Percentiles rank a stretch among this genome's conserved stretches.
Conservation (phyloP, 2,797 vertebrate species). For the Characodon lateralis region DNA sequence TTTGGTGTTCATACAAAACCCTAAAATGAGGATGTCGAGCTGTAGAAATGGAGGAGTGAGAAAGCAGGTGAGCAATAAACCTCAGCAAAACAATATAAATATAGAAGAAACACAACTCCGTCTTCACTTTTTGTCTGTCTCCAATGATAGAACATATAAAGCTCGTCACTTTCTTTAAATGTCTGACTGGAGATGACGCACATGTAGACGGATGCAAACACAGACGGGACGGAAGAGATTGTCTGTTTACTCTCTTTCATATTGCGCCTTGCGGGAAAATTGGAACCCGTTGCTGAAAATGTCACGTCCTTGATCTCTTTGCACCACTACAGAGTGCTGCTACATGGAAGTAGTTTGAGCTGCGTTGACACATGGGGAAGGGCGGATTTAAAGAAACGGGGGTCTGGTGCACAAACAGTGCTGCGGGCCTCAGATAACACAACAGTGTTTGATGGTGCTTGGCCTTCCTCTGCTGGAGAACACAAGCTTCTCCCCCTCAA, state of each 20-base stretch:
- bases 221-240: constrained; percentile 46
- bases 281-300: constrained; percentile 63
- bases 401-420: constrained; percentile 65
- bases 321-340: constrained; percentile 57
- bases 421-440: constrained; percentile 77
- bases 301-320: constrained; percentile 76
- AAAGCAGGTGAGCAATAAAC: constrained; percentile 22
- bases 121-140: constrained; percentile 30
- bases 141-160: constrained; percentile 46
- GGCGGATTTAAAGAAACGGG: constrained; percentile 57
- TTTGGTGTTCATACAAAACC: constrained; percentile 32
- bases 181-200: constrained; percentile 46
- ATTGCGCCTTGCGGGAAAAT: constrained; percentile 54
- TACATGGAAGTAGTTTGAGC: constrained; percentile 55
- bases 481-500: constrained; percentile 54
- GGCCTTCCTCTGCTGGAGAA: constrained; percentile 61
- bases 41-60: constrained; percentile 5
- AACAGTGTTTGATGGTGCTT: constrained; percentile 74
- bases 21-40: constrained; percentile 24
- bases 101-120: constrained; percentile 41
- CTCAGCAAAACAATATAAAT: constrained; percentile 48
- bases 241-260: constrained; percentile 65
- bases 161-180: constrained; percentile 44
- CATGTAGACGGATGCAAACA: constrained; percentile 14
- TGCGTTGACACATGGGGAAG: constrained; percentile 22